Conservation (phyloP, 2,113 vertebrate species). For the Vidua macroura region DNA sequence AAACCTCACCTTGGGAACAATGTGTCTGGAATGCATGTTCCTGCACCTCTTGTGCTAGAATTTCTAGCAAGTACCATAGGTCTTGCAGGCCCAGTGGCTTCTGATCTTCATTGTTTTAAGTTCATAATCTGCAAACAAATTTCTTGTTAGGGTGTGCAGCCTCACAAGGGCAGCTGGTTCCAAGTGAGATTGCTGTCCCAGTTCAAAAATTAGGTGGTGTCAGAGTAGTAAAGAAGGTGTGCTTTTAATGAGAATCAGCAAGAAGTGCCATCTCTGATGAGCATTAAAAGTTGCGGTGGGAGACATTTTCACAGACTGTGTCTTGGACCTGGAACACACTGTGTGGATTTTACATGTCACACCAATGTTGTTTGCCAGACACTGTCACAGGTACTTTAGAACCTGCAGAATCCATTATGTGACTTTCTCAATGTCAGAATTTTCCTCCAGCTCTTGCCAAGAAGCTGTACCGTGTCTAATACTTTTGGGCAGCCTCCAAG, state of each 20-base stretch:
- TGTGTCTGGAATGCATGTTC: neutral
- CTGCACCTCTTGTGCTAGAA: neutral
- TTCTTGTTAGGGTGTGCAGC: neutral
- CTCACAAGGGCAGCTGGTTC: neutral
- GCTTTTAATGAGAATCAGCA: neutral
- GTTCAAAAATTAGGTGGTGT: neutral
- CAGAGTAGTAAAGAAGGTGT: neutral
- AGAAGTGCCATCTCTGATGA: neutral
- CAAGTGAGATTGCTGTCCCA: neutral
- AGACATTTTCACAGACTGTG: neutral
- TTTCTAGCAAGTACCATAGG: neutral
- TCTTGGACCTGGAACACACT: neutral
- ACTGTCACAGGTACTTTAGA: neutral
- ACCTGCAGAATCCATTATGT: neutral
- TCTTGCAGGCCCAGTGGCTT: neutral
- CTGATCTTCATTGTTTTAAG: neutral
- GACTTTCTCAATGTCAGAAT: neutral
- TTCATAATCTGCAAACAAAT: neutral
- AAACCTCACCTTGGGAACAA: neutral
- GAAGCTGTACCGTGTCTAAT: neutral
- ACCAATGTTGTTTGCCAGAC: neutral
- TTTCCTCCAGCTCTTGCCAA: constrained; percentile 22
- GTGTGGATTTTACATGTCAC: neutral
- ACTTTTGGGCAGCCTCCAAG: constrained; percentile 22
- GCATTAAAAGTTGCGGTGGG: neutral